These are phyloP conservation scores for Argopecten irradians DNA, from an alignment of 1,140 invertebrate species.

Conservation along the genomic window DNA sequence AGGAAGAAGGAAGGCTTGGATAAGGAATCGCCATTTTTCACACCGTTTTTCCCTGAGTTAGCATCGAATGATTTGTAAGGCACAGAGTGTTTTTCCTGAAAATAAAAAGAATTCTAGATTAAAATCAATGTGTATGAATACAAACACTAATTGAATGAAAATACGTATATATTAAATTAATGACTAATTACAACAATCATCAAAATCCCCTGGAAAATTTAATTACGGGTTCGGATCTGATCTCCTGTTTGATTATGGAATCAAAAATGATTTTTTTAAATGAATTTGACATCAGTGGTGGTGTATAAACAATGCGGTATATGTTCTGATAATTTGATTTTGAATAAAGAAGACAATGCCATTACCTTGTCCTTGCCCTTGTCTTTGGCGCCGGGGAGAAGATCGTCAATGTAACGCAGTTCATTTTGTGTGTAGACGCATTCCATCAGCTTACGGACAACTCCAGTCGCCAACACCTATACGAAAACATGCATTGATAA, in stretches of 20 bases:
- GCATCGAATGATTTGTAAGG: conserved; percentile 44
- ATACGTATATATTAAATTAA: neutral
- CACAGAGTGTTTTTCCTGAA: conserved; percentile 29
- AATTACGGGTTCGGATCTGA: neutral
- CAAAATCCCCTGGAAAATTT: neutral
- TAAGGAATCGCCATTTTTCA: conserved; percentile 2
- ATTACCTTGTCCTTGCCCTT: conserved; percentile 56
- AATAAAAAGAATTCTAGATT: neutral
- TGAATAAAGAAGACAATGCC: conserved; percentile 2
- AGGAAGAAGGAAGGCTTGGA: conserved; percentile 47
- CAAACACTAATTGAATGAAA: too few species aligned
- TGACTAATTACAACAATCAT: neutral
- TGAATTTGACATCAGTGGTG: neutral
- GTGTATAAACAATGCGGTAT: neutral
- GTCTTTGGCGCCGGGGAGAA: conserved; percentile 86
- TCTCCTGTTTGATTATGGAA: neutral
- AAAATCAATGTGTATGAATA: neutral
- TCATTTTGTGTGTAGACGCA: conserved; percentile 93
- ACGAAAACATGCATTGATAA: too few species aligned
- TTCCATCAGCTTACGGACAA: conserved; percentile 94
- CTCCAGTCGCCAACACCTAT: conserved; percentile 96
- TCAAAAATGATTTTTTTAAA: neutral
- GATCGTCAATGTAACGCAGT: conserved; percentile 95
- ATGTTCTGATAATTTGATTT: neutral
- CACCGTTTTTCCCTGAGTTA: conserved; percentile 6